A percentile compares a stretch with the other conserved stretches of the same genome.
Evolutionary conservation across 2,113 vertebrate genomes (phyloP).

Genomic region (Calyptomena viridis): DNA sequence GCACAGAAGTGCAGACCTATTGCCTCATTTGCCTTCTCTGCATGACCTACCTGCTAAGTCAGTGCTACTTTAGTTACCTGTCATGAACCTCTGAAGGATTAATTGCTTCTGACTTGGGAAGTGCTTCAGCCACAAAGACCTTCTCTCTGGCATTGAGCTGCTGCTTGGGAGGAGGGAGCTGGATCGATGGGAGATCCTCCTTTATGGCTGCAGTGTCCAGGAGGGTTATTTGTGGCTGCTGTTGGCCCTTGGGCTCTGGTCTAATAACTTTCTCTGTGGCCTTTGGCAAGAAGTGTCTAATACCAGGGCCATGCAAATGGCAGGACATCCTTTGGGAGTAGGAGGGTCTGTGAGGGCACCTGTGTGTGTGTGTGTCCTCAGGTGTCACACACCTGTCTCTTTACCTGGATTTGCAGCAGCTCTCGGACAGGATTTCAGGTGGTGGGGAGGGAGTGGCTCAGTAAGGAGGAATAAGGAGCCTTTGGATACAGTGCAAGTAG

Average conservation of each 20-base stretch:
- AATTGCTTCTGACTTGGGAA: background rate
- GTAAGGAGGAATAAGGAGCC: background rate
- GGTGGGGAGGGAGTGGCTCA: background rate
- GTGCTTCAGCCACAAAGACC: background rate
- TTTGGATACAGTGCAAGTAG: background rate
- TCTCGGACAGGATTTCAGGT: rapidly evolving
- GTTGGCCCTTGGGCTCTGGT: background rate
- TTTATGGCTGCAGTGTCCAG: background rate
- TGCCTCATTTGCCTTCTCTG: background rate
- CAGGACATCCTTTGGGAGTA: too few species aligned
- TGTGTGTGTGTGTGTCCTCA: rapidly evolving
- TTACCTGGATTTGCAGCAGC: background rate
- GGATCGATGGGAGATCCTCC: background rate
- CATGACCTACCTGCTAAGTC: background rate
- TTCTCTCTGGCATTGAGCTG: background rate
- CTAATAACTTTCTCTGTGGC: background rate
- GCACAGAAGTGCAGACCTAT: background rate
- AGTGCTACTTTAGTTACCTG: background rate
- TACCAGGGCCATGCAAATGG: background rate
- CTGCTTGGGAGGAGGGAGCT: background rate
- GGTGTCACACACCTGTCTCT: background rate
- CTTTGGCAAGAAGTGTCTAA: background rate
- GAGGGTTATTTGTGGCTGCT: background rate
- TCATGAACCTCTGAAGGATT: background rate
- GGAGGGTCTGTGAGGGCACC: background rate